These are phyloP conservation scores for Eriosoma lanigerum DNA, from an alignment of 1,140 invertebrate species.

Conservation along the genomic window DNA sequence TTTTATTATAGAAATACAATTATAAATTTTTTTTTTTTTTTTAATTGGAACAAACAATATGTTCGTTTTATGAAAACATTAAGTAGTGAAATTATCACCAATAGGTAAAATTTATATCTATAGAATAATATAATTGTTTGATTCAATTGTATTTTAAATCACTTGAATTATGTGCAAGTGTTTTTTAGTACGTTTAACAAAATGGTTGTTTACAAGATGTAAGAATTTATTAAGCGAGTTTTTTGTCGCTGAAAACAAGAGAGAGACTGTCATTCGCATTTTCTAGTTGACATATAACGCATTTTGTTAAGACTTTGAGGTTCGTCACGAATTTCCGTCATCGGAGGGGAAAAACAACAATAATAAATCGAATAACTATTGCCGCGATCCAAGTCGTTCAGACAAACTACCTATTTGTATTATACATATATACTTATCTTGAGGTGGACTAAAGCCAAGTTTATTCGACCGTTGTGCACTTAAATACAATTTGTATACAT, in stretches of 20 bases:
- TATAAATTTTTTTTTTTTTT: too few species aligned
- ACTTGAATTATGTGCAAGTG: too few species aligned
- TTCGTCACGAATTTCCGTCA: background rate
- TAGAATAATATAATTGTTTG: too few species aligned
- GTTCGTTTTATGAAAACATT: too few species aligned
- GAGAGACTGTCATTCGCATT: background rate
- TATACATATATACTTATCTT: too few species aligned
- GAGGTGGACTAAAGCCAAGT: constrained; percentile 9
- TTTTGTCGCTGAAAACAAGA: background rate
- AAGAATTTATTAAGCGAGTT: background rate
- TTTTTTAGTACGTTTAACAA: background rate
- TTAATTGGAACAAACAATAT: too few species aligned
- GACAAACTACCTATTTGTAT: too few species aligned
- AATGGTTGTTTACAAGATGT: constrained; percentile 8
- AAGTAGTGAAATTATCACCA: too few species aligned
- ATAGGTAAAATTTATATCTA: too few species aligned
- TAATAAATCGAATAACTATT: constrained; percentile 29
- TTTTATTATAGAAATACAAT: too few species aligned
- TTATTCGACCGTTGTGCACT: background rate
- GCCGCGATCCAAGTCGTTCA: background rate
- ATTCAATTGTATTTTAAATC: background rate
- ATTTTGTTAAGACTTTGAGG: constrained; percentile 15
- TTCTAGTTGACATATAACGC: constrained; percentile 1
- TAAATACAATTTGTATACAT: constrained; percentile 20
- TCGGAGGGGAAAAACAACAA: constrained; percentile 14